Evolutionary conservation across 1,140 invertebrate species (phyloP).

Genomic region (Ceratoteleas bidentatus): DNA sequence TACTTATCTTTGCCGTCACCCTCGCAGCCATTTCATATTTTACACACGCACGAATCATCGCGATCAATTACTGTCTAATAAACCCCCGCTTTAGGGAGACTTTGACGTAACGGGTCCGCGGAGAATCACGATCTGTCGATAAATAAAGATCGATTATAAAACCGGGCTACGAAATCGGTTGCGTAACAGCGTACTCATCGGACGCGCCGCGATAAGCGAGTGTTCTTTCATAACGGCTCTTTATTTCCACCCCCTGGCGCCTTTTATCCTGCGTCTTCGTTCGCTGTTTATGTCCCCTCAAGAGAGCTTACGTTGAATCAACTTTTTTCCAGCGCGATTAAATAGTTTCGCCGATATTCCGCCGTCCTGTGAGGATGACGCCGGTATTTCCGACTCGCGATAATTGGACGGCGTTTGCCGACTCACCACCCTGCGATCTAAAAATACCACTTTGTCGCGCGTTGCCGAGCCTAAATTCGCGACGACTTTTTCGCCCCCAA

Average conservation of each 20-base stretch:
- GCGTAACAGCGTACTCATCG: slow-evolving; percentile 1
- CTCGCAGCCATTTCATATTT: too few species aligned
- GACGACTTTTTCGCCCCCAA: not conserved
- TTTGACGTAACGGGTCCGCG: too few species aligned
- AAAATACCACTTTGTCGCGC: slow-evolving; percentile 29
- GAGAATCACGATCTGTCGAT: not conserved
- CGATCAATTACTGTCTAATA: not conserved
- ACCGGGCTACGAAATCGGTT: slow-evolving; percentile 1
- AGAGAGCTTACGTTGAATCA: slow-evolving; percentile 47
- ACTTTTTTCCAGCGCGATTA: slow-evolving; percentile 42
- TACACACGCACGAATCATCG: too few species aligned
- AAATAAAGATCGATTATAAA: slow-evolving; percentile 14
- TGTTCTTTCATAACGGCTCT: slow-evolving; percentile 17
- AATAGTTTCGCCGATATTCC: slow-evolving; percentile 39
- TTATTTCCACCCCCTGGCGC: slow-evolving; percentile 23
- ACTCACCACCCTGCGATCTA: slow-evolving; percentile 19
- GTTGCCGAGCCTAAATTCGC: not conserved
- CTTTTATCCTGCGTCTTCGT: slow-evolving; percentile 13
- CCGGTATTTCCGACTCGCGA: slow-evolving; percentile 15
- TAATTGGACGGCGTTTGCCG: slow-evolving; percentile 24
- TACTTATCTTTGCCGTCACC: too few species aligned
- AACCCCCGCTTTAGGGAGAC: too few species aligned
- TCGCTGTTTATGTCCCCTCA: slow-evolving; percentile 36
- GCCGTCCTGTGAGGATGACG: slow-evolving; percentile 33
- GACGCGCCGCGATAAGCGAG: slow-evolving; percentile 7